Base-by-base conservation (phyloP, 1,140 invertebrate genomes). In the Anadara kagoshimensis region DNA sequence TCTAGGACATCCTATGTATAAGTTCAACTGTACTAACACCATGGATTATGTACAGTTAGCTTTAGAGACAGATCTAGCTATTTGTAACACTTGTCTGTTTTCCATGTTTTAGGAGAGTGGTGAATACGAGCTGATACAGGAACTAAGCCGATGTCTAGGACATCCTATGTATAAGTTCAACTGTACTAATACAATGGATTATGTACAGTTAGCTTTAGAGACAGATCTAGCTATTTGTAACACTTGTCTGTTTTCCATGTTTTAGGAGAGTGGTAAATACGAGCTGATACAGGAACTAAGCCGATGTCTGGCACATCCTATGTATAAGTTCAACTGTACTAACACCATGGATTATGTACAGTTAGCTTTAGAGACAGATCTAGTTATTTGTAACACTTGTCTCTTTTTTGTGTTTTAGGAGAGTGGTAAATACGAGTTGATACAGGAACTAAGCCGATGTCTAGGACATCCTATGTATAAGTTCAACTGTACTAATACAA, bases 241-340 rank as follows among this genome's bases (percentile, higher is more conserved):
- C n/a, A n/a, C n/a, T n/a, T n/a, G 2, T 36, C 29, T 36, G 29
- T 36, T 36, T 36, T 7, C 7, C 29, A 36, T 56, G 7, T 24
- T 56, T 43, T 76, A 87, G 86, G 86, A 85, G 41, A 77, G 79
- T 57, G 81, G 75, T 53, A 84, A 85, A 71, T 81, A 75, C 79
- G 75, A 81, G 41, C 72, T 72, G 2, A 80, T 87, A 12, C 69
- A 80, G 62, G 86, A 88, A 64, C 59, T 89, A 0, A 81, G 79
- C 62, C 69, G 81, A 43, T 79, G 81, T 53, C 74, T 88, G 12
- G 87, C 86, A 1, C 78, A 85, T 47, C 80, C 86, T 14, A 68
- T 87, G 45, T 88, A 86, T 73, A 79, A 81, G 47, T 87, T 88
- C 79, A 85, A 85, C 78, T 88, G 88, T 73, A 83, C 83, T 49